Conservation (phyloP, 2,888 invertebrate genomes). For the Hermodice carunculata region DNA sequence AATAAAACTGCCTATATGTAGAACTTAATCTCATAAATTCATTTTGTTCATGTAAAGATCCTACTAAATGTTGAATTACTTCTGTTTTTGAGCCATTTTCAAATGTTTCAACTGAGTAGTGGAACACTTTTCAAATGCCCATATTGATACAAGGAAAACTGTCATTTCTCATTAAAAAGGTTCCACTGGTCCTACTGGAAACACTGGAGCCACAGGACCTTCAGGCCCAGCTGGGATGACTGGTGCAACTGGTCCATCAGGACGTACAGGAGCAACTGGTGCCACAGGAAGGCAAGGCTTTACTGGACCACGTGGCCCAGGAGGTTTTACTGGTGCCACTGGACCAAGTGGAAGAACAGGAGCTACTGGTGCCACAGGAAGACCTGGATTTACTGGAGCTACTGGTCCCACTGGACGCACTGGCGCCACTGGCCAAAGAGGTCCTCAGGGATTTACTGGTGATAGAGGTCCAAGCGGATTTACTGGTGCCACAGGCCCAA, state of each 20-base stretch:
- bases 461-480: not conserved
- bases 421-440: slow-evolving; percentile 6
- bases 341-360: not conserved
- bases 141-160: no score
- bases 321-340: not conserved
- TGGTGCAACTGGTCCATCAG: slow-evolving; percentile 17
- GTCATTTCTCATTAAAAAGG: no score
- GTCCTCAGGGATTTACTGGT: not conserved
- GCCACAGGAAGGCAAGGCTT: not conserved
- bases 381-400: slow-evolving; percentile 19
- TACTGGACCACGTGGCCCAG: not conserved
- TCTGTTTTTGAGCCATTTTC: no score
- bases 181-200: not conserved
- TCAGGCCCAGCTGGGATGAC: slow-evolving; percentile 20
- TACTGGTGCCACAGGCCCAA: not conserved
- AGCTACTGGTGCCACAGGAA: slow-evolving; percentile 1
- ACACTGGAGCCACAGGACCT: slow-evolving; percentile 18
- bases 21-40: no score
- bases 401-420: slow-evolving; percentile 14
- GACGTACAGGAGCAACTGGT: not conserved
- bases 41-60: no score
- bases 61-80: no score
- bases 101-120: no score
- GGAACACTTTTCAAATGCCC: no score
- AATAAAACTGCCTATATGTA: no score